Percentiles rank a stretch among this genome's conserved stretches.
Evolutionary conservation across 2,113 vertebrate genomes (phyloP).

Genomic region (Prinia subflava): DNA sequence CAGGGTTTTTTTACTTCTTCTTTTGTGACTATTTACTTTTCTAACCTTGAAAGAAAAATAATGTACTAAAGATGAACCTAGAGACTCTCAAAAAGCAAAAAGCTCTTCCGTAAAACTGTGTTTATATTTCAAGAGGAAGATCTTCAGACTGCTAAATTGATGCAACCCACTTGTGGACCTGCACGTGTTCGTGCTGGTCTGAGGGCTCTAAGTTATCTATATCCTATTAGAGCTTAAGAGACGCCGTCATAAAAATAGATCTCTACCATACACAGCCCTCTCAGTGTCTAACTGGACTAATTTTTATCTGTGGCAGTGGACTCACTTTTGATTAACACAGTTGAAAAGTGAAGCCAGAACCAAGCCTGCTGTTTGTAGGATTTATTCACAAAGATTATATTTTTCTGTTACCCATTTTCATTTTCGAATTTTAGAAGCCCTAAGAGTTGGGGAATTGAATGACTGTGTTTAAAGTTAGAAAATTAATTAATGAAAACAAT

Average conservation of each 20-base stretch:
- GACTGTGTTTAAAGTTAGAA: neutral
- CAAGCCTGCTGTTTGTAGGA: neutral
- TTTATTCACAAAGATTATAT: neutral
- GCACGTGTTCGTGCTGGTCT: neutral
- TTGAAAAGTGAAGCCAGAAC: neutral
- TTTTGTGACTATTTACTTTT: neutral
- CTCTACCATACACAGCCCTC: neutral
- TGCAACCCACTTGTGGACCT: neutral
- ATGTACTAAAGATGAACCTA: neutral
- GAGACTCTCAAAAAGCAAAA: neutral
- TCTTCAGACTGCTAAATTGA: neutral
- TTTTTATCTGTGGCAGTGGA: neutral
- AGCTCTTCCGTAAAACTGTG: neutral
- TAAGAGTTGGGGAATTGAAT: neutral
- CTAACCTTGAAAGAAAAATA: neutral
- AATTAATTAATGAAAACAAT: neutral
- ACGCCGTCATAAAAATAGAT: neutral
- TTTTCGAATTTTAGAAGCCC: neutral
- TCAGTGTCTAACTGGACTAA: neutral
- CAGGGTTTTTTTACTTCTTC: neutral
- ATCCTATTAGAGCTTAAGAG: slow-evolving; percentile 12
- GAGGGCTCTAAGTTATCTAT: neutral
- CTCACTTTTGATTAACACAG: neutral
- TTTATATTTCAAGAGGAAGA: neutral
- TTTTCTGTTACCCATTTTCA: neutral